phyloP scores from a whole-genome alignment of 2,888 invertebrate genomes.

The Pseudococcus jackbeardsleyi region DNA sequence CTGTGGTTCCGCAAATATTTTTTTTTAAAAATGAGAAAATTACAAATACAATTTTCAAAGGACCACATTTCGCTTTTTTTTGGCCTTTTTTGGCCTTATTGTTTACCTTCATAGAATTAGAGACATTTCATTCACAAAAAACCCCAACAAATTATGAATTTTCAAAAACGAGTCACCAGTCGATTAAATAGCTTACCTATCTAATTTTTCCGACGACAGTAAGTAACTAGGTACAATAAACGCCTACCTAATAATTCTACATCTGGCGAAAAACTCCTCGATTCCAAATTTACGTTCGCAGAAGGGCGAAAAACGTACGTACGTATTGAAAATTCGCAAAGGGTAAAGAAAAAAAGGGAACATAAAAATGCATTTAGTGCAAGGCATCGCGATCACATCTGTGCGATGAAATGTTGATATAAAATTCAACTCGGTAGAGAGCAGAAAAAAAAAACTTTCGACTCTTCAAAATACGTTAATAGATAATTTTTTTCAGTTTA shows the following conservation, averaged over 20 bases:
- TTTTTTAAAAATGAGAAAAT: too few relatives aligned
- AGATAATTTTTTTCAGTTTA: slow-evolving; percentile 54
- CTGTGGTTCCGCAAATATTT: too few relatives aligned
- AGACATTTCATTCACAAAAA: too few relatives aligned
- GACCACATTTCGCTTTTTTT: too few relatives aligned
- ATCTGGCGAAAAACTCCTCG: background rate
- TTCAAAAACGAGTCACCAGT: too few relatives aligned
- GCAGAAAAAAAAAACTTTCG: slow-evolving; percentile 42
- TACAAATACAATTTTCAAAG: too few relatives aligned
- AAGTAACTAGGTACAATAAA: background rate
- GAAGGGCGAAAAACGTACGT: background rate
- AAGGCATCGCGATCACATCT: slow-evolving; percentile 40
- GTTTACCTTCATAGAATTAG: too few relatives aligned
- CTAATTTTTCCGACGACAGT: background rate
- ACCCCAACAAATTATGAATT: too few relatives aligned
- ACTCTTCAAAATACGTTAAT: slow-evolving; percentile 54
- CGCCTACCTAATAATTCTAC: background rate
- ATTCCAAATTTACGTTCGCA: background rate
- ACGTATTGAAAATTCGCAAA: slow-evolving; percentile 10
- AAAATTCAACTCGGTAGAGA: background rate
- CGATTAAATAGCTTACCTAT: background rate
- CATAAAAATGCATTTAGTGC: slow-evolving; percentile 19
- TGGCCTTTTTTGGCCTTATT: too few relatives aligned
- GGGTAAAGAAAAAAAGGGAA: background rate
- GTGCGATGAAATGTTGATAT: slow-evolving; percentile 33